phyloP scores from a whole-genome alignment of 1,140 invertebrate genomes.

The Oppia nitens region DNA sequence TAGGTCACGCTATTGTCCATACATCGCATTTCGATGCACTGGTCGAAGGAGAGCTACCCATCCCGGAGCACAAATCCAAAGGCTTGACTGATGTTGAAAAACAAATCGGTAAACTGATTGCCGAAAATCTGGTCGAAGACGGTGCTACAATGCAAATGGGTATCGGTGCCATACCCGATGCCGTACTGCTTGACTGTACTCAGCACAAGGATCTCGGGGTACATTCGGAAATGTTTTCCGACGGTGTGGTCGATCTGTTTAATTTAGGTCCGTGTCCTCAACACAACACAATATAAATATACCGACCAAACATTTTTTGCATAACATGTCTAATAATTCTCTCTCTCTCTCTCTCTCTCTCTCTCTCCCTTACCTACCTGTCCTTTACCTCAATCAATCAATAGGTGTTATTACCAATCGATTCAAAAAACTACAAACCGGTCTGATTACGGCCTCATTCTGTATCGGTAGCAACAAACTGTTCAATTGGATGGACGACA shows the following conservation, averaged over 20 bases:
- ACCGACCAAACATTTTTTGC: too few relatives aligned
- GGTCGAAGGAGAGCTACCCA: constrained; percentile 48
- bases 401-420: constrained; percentile 70
- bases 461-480: constrained; percentile 64
- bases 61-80: constrained; percentile 51
- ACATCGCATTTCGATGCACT: constrained; percentile 74
- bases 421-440: constrained; percentile 56
- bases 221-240: constrained; percentile 86
- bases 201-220: constrained; percentile 80
- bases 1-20: constrained; percentile 74
- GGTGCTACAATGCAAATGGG: constrained; percentile 87
- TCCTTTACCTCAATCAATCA: too few relatives aligned
- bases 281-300: too few relatives aligned
- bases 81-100: constrained; percentile 48
- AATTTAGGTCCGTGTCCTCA: constrained; percentile 2
- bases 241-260: constrained; percentile 71
- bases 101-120: constrained; percentile 70
- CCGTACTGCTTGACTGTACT: constrained; percentile 53
- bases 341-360: too few relatives aligned
- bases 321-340: too few relatives aligned
- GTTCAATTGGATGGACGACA: constrained; percentile 83
- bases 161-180: constrained; percentile 60
- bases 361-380: too few relatives aligned
- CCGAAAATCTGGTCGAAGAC: constrained; percentile 70
- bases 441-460: constrained; percentile 72